Percentiles rank a stretch among this genome's conserved stretches.
phyloP scores from a whole-genome alignment of 2,797 vertebrate species.

The Eidolon dupreanum region DNA sequence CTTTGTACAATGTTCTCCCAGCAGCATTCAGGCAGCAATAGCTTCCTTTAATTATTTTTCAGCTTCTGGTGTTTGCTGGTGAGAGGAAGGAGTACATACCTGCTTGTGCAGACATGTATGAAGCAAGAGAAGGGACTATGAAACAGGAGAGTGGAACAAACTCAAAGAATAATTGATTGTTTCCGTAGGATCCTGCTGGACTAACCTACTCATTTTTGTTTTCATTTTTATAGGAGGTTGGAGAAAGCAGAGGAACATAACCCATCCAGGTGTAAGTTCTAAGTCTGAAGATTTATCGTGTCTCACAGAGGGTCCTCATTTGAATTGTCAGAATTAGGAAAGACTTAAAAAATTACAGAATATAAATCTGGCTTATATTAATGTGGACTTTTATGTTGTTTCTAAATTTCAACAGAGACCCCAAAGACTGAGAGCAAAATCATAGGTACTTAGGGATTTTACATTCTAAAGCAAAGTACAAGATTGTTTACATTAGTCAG shows the following conservation, averaged over 20 bases:
- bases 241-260: background rate
- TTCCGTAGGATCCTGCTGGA: background rate
- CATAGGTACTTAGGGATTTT: background rate
- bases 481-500: background rate
- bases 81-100: background rate
- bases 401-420: background rate
- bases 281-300: background rate
- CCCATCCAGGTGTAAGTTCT: background rate
- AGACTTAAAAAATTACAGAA: conserved; percentile 13
- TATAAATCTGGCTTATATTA: background rate
- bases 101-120: background rate
- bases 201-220: background rate
- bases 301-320: background rate
- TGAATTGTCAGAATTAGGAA: background rate
- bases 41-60: background rate
- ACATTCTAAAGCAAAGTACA: background rate
- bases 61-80: conserved; percentile 38
- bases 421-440: background rate
- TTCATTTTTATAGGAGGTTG: background rate
- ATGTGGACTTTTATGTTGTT: background rate
- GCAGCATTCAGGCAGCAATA: background rate
- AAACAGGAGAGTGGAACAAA: background rate
- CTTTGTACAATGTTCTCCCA: conserved; percentile 11
- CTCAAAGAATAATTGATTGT: background rate
- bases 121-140: background rate